Base-by-base conservation (phyloP, 2,888 invertebrate genomes). In the Miltochrista miniata region DNA sequence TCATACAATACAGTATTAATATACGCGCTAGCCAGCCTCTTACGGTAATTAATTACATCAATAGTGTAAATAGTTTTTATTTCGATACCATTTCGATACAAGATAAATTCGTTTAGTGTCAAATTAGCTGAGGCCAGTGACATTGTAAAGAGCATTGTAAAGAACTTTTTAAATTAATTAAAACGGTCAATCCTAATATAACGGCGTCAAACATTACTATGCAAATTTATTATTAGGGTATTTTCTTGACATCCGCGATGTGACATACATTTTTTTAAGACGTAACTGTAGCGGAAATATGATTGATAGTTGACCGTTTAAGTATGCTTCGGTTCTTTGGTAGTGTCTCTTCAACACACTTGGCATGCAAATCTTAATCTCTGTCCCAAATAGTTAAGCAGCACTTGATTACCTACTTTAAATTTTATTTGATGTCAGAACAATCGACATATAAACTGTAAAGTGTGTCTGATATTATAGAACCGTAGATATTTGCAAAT, bases 161-260 rank as follows among this genome's bases (percentile, higher is more conserved):
- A 24, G 5, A 24, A 68, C 70, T 79, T 85, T 77, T 83, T 83
- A 79, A 74, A 83, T 82, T 88, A 87, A 90, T 87, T 86, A 88
- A 86, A 78, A 71, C 79, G 87, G 75, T 76, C 87, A 85, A 88
- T 87, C 85, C 83, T 74, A 79, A 82, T 72, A 84, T 90, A 90
- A 90, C 90, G 90, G 90, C 82, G 64, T 64, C 76, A 76, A 79
- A 81, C 85, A 88, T 89, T 87, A 88, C 83, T 90, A 90, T 90
- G 90, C 85, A 83, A 90, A 90, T 91, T 88, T 87, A 89, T 90
- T 88, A 85, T 88, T 86, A 82, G 84, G 87, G 85, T 88, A 86
- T 86, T 87, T 89, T 86, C 86, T 86, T 79, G 79, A 78, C 85
- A 88, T 87, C 87, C 87, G 89, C 82, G 87, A 85, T 84, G 84